Evolutionary conservation across 2,113 vertebrate genomes (phyloP).

Genomic region (Petroica traversi): DNA sequence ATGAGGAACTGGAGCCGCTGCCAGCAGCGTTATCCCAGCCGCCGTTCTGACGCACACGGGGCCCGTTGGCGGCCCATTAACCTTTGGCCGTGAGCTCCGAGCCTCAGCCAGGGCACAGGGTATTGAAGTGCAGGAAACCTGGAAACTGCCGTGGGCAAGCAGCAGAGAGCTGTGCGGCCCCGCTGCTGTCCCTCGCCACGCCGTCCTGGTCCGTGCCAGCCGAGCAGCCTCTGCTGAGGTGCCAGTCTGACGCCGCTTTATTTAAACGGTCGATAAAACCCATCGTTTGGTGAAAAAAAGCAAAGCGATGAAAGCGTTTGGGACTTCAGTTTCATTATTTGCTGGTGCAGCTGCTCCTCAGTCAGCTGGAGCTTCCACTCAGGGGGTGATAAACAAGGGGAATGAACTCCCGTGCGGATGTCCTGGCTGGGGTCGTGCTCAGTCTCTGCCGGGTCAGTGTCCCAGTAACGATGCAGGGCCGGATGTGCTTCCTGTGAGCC

Average conservation of each 20-base stretch:
- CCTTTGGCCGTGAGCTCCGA: background rate
- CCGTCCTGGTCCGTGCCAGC: background rate
- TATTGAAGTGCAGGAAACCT: background rate
- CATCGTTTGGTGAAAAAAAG: background rate
- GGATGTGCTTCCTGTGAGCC: background rate
- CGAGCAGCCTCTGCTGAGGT: background rate
- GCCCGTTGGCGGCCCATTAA: background rate
- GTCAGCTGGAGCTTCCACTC: background rate
- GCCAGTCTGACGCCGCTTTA: background rate
- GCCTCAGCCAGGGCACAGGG: background rate
- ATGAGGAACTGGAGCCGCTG: background rate
- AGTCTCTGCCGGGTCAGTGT: background rate
- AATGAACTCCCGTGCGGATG: background rate
- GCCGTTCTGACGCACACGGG: background rate
- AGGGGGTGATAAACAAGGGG: background rate
- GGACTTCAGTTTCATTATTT: background rate
- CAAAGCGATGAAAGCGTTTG: background rate
- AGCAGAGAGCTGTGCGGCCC: background rate
- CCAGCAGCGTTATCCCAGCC: background rate
- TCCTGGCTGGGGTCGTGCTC: accelerated
- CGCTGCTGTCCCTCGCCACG: background rate
- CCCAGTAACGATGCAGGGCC: background rate
- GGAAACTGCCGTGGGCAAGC: background rate
- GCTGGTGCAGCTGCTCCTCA: background rate
- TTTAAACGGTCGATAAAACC: background rate